Conservation (phyloP, 2,113 vertebrate species). For the crab-eating macaque (Macaca fascicularis) region T2T-MFA8v1.1 NC_088392.1:48477501-48478000, state of each 20-base stretch:
- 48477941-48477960: slow-evolving; percentile 44
- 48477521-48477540: slow-evolving; percentile 36
- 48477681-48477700: not conserved
- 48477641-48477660: not conserved
- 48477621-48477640: slow-evolving; percentile 28
- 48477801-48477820: not conserved
- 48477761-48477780: not conserved
- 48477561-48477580: slow-evolving; percentile 37
- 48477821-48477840: not conserved
- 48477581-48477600: slow-evolving; percentile 31
- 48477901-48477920: slow-evolving; percentile 38
- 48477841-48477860: slow-evolving; percentile 62
- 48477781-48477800: not conserved
- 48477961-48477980: slow-evolving; percentile 52
- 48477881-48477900: slow-evolving; percentile 33
- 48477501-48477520: slow-evolving; percentile 47
- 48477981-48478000: slow-evolving; percentile 48
- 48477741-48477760: not conserved
- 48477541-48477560: slow-evolving; percentile 49
- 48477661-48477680: not conserved
- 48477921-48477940: slow-evolving; percentile 71
- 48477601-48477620: slow-evolving; percentile 38
- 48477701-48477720: slow-evolving; percentile 63
- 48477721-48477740: not conserved
- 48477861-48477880: slow-evolving; percentile 65